Percentiles rank a stretch among this genome's conserved stretches.
phyloP scores from a whole-genome alignment of 2,888 invertebrate genomes.

The Blastobasis lacticolella region DNA sequence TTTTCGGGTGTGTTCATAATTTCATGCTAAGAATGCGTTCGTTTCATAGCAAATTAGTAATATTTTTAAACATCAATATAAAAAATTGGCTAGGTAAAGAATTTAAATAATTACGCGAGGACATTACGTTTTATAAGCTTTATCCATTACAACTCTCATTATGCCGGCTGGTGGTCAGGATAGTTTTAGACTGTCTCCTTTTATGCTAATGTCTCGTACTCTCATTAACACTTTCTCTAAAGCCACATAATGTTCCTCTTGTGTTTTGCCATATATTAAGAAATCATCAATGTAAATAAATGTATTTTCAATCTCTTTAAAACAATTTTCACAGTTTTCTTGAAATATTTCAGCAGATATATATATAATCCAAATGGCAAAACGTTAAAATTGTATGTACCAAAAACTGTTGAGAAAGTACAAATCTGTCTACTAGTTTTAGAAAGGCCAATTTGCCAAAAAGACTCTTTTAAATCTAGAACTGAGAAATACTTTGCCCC shows the following conservation, averaged over 20 bases:
- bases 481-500: constrained; percentile 3
- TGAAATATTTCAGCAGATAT: constrained; percentile 3
- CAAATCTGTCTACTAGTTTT: background rate
- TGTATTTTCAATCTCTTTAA: background rate
- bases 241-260: background rate
- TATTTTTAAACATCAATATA: too few relatives aligned
- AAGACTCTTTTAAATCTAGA: constrained; percentile 1
- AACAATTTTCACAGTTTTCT: constrained; percentile 1
- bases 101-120: too few relatives aligned
- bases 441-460: background rate
- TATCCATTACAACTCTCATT: too few relatives aligned
- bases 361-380: constrained; percentile 1
- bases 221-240: background rate
- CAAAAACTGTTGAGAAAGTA: constrained; percentile 1
- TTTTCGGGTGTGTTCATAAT: too few relatives aligned
- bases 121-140: too few relatives aligned
- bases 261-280: constrained; percentile 1
- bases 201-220: background rate
- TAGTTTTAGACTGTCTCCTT: too few relatives aligned
- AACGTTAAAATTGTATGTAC: background rate
- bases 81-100: too few relatives aligned
- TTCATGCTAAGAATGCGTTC: too few relatives aligned
- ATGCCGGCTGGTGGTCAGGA: too few relatives aligned
- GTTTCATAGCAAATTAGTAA: too few relatives aligned
- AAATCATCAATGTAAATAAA: constrained; percentile 6